phyloP scores from a whole-genome alignment of 2,888 invertebrate species.

The Sminthurides aquaticus region DNA sequence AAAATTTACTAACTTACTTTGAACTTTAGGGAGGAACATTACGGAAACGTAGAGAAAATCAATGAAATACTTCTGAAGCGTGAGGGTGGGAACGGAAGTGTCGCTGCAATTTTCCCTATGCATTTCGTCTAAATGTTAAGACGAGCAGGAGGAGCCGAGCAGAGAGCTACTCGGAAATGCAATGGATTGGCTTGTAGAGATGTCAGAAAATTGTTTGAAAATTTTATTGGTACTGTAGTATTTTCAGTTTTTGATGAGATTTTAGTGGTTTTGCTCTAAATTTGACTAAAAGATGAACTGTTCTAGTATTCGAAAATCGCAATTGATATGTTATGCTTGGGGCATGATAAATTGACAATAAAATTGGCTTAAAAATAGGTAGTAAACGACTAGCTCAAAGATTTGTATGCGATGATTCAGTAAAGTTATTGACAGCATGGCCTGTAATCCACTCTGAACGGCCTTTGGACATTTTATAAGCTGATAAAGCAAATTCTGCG shows the following conservation, averaged over 20 bases:
- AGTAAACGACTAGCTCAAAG: too few relatives aligned
- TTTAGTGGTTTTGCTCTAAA: not conserved
- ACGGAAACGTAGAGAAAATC: constrained; percentile 5
- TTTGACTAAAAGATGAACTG: not conserved
- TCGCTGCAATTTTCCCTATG: constrained; percentile 10
- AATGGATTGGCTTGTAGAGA: not conserved
- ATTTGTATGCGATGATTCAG: too few relatives aligned
- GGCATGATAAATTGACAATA: not conserved
- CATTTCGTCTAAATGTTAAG: constrained; percentile 18
- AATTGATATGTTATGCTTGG: not conserved
- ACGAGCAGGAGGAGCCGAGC: too few relatives aligned
- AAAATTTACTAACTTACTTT: not conserved
- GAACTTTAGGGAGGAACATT: not conserved
- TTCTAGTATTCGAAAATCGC: not conserved
- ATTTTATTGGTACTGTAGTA: not conserved
- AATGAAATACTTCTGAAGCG: not conserved
- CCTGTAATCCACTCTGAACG: too few relatives aligned
- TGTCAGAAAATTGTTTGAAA: not conserved
- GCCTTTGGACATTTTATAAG: too few relatives aligned
- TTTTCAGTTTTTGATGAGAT: not conserved
- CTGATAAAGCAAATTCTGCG: too few relatives aligned
- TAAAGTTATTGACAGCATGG: too few relatives aligned
- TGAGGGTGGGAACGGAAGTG: not conserved
- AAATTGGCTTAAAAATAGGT: not conserved
- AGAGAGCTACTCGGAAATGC: too few relatives aligned